Conservation (phyloP, 2,113 vertebrate species). For the Lipotes vexillifer region DNA sequence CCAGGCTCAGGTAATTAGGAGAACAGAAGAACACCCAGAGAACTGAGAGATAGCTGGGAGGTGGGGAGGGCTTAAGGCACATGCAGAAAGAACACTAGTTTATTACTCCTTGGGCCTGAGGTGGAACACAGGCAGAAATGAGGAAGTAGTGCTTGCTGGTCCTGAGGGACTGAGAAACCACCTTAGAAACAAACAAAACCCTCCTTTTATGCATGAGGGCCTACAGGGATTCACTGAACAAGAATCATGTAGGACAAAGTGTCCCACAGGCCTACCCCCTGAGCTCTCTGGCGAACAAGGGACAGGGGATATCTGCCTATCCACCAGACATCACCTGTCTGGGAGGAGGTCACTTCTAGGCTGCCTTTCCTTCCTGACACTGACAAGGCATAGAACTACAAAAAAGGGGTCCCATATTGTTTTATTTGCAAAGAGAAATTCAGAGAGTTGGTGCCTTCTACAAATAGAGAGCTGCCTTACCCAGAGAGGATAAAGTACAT, state of each 20-base stretch:
- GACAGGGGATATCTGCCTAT: background rate
- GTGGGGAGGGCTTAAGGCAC: background rate
- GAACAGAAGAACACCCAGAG: background rate
- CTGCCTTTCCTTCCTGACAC: background rate
- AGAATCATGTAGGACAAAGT: background rate
- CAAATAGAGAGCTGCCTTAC: constrained; percentile 16
- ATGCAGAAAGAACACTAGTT: background rate
- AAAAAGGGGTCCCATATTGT: background rate
- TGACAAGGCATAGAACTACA: background rate
- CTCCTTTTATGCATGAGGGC: background rate
- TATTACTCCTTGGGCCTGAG: background rate
- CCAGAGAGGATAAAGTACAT: background rate
- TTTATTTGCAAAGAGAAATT: background rate
- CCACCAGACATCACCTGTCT: background rate
- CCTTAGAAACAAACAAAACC: background rate
- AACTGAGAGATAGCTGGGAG: background rate
- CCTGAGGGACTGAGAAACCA: background rate
- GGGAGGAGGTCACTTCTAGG: background rate
- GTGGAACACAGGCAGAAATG: background rate
- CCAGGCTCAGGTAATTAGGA: background rate
- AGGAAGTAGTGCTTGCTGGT: background rate
- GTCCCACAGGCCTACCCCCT: background rate
- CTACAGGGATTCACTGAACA: background rate
- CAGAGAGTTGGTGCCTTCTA: background rate
- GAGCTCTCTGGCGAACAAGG: background rate